These are phyloP conservation scores for Perccottus glenii DNA, from an alignment of 2,113 vertebrate genomes.

Conservation along the genomic window DNA sequence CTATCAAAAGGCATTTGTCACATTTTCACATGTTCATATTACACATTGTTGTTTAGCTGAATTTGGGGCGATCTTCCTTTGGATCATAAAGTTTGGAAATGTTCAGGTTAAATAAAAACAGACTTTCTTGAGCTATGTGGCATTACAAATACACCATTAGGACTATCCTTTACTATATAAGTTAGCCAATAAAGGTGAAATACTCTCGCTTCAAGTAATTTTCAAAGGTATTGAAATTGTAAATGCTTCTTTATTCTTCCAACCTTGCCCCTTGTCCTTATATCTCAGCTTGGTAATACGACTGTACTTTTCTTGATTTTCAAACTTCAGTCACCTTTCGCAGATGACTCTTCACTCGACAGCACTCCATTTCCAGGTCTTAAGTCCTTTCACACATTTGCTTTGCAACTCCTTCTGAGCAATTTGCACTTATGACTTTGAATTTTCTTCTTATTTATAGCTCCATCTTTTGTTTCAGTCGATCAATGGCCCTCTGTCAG, in stretches of 20 bases:
- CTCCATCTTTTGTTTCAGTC: slow-evolving; percentile 48
- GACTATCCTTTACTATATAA: no score
- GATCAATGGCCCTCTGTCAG: slow-evolving; percentile 15
- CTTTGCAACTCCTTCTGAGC: neutral
- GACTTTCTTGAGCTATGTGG: no score
- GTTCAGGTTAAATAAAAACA: no score
- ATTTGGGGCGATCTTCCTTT: no score
- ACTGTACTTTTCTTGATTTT: neutral
- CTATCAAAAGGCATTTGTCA: no score
- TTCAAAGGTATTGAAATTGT: neutral
- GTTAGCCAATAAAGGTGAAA: no score
- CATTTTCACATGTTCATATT: no score
- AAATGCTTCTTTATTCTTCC: neutral
- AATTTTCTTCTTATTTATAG: neutral
- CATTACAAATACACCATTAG: no score
- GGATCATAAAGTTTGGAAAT: no score
- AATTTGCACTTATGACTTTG: neutral
- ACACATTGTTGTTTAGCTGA: no score
- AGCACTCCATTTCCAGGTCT: slow-evolving; percentile 11
- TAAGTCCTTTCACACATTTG: slow-evolving; percentile 14
- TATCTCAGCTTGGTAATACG: neutral
- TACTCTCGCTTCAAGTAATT: neutral
- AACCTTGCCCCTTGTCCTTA: neutral
- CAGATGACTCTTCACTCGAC: slow-evolving; percentile 17
- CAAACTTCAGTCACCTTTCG: slow-evolving; percentile 21